Evolutionary conservation across 2,113 vertebrate species (phyloP), one percentile per base, ranked within the genome.

Genomic region (Buteo buteo): DNA sequence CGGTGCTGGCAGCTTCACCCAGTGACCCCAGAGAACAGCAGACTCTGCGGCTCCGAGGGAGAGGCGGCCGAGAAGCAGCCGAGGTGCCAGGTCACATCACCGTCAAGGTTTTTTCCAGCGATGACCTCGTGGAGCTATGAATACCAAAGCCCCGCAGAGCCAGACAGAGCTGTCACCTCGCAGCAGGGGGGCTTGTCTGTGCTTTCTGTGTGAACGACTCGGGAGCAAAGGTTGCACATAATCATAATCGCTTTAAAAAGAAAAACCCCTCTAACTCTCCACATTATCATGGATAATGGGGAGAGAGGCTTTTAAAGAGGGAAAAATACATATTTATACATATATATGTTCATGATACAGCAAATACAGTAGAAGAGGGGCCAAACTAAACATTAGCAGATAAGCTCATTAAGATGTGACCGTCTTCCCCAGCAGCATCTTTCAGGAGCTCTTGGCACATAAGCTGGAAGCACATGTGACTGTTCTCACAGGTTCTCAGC

Each of bases 121-220:
- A 98, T 78, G 98, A 99, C 95, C 98, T 99, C 52, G 97, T 97
- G 31, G 98, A 98, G 96, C 98, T 99, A 29, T 99, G 98, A 99
- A 96, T 81, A 40, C 69, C 64, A 71, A 87, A 44, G 89, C 79
- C 76, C 84, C 15, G 62, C 88, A 32, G 95, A 90, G 86, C 90
- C 96, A 95, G 89, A 71, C 86, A 64, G 92, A 85, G 93, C 97
- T 93, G 97, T 80, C 94, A 47, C 85, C 93, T 78, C 61, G 0
- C 86, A 69, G 94, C 91, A 42, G 90, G 69, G 34, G 77, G 31
- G 67, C 76, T 94, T 55, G 78, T 93, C 94, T 87, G 90, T 66
- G 82, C 88, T 92, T 85, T 86, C 91, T 77, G 80, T 84, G 74
- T 58, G 80, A 90, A 64, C n/a, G 78, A 69, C 85, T 71, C 6